Evolutionary conservation across 2,113 vertebrate species (phyloP), one percentile per base, ranked within the genome.

Genomic region (Todiramphus saurophagus): DNA sequence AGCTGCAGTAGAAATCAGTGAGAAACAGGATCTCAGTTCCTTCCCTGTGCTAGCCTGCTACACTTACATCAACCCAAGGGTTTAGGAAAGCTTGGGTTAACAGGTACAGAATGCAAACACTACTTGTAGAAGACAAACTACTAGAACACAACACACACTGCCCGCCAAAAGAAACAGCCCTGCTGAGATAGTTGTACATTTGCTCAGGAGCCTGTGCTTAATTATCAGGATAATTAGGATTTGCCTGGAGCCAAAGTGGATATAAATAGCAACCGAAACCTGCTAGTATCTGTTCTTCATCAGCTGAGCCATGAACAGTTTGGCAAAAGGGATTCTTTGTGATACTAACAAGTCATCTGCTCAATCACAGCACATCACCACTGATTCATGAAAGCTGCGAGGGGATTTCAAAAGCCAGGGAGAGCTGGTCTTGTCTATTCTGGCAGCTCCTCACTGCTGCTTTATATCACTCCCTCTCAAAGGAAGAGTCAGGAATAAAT

Each of bases 341-440:
- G 94, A 55, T 87, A 92, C 50, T 87, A 94, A 81, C 63, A 70
- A 95, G 67, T 85, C 17, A 3, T 90, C 70, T 79, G 94, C 67
- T 96, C 74, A 83, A 80, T 87, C 81, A 68, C 50, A 85, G 73
- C 30, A 28, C 73, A 79, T 73, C 88, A 90, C 62, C 78, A 79
- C 66, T 92, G 90, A 90, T 70, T 89, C 88, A 95, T 86, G 68
- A n/a, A 66, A 89, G 44, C 55, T 92, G 75, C 64, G 90, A 76
- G 92, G 51, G 70, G 55, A 46, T 66, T 95, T 90, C 84, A 95
- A 96, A 95, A 70, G 81, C 70, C 69, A 91, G 74, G 55, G 50
- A 92, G 83, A 93, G n/a, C 30, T 77, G 44, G 67, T 94, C 94
- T 96, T 96, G 91, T 95, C 87, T 91, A 83, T 92, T 94, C 90